phyloP scores from a whole-genome alignment of 2,888 invertebrate genomes.

The Cephus pygmeus region DNA sequence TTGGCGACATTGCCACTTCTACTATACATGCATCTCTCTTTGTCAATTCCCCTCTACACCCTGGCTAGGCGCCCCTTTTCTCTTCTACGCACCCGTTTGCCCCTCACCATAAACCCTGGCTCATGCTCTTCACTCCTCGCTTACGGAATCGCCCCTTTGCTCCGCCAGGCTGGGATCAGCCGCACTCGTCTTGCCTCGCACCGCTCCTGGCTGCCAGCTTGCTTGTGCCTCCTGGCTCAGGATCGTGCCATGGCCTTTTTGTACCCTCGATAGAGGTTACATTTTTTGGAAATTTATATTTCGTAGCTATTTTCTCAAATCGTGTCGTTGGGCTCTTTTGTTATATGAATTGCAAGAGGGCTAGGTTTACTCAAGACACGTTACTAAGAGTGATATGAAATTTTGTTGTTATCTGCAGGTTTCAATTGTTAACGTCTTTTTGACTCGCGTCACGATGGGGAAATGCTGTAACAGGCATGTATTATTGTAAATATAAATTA shows the following conservation, averaged over 20 bases:
- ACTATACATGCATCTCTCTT: neutral
- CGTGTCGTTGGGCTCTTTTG: neutral
- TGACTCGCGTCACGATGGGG: neutral
- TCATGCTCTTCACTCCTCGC: slow-evolving; percentile 34
- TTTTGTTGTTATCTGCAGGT: neutral
- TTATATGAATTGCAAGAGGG: neutral
- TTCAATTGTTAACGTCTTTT: neutral
- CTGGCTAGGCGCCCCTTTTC: slow-evolving; percentile 7
- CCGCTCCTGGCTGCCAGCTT: slow-evolving; percentile 38
- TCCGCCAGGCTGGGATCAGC: slow-evolving; percentile 19
- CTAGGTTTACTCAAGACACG: neutral
- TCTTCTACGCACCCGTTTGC: slow-evolving; percentile 28
- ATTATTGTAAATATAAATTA: neutral
- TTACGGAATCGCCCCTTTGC: slow-evolving; percentile 24
- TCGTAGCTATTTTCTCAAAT: neutral
- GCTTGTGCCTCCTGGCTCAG: slow-evolving; percentile 32
- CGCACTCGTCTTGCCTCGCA: slow-evolving; percentile 36
- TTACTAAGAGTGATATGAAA: neutral
- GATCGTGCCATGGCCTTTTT: neutral
- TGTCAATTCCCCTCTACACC: slow-evolving; percentile 18
- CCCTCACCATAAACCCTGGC: slow-evolving; percentile 28
- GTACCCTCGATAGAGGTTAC: neutral
- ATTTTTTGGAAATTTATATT: neutral
- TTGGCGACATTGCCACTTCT: slow-evolving; percentile 45
- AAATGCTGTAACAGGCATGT: neutral